Conservation (phyloP, 2,113 vertebrate species). For the Seriola aureovittata region DNA sequence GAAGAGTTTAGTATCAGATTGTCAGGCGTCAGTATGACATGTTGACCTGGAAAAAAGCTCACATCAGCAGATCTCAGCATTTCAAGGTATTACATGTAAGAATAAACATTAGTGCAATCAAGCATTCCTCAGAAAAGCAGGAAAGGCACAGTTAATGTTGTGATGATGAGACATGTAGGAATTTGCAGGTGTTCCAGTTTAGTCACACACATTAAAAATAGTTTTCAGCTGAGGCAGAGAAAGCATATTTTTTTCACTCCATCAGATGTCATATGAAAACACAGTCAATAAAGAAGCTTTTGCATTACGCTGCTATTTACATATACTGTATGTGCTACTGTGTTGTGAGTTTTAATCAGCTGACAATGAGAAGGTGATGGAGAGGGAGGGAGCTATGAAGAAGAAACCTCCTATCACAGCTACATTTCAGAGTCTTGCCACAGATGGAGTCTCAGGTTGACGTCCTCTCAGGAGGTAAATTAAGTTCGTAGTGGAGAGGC, state of each 20-base stretch:
- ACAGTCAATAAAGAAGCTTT: background rate
- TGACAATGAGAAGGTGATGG: background rate
- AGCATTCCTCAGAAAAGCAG: background rate
- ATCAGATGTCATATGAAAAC: background rate
- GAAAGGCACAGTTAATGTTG: background rate
- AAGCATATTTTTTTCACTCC: too few species aligned
- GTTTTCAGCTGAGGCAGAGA: too few species aligned
- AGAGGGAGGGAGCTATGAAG: background rate
- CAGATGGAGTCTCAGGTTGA: background rate
- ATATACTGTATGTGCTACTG: background rate
- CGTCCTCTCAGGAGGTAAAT: constrained; percentile 8
- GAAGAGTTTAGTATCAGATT: too few species aligned
- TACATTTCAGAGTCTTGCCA: background rate
- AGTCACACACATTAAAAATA: background rate
- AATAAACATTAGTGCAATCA: background rate
- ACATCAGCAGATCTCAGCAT: too few species aligned
- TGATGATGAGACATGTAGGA: background rate
- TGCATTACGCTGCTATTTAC: background rate
- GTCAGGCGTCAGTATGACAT: too few species aligned
- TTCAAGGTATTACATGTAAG: too few species aligned
- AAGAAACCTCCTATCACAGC: background rate
- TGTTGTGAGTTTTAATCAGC: background rate
- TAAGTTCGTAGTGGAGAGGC: background rate
- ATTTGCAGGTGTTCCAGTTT: background rate
- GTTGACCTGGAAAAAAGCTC: too few species aligned